These are phyloP conservation scores for Pachymerium ferrugineum DNA, from an alignment of 2,888 invertebrate genomes.

Conservation along the genomic window DNA sequence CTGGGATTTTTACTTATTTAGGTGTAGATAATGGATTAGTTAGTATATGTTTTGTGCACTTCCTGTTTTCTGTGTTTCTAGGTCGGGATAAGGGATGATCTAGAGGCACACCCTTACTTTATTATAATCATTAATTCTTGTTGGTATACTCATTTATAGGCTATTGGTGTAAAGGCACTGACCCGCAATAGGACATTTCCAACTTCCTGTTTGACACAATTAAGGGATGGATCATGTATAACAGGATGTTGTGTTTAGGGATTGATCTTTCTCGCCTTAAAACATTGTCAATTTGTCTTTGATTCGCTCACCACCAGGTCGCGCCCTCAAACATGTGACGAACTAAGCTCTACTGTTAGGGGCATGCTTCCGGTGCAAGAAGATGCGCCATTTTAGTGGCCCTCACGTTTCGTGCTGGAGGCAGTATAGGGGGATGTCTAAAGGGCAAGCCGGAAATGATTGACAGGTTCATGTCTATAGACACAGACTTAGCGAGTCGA, in stretches of 20 bases:
- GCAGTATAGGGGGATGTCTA: neutral
- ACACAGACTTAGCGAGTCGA: neutral
- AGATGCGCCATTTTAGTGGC: neutral
- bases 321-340: neutral
- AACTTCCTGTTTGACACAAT: too few relatives aligned
- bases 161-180: too few relatives aligned
- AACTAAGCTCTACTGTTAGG: neutral
- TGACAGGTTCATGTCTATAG: neutral
- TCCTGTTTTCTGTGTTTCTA: neutral
- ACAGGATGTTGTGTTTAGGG: too few relatives aligned
- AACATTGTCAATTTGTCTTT: too few relatives aligned
- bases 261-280: too few relatives aligned
- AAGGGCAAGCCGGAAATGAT: neutral
- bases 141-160: too few relatives aligned
- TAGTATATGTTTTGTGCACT: neutral
- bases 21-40: neutral
- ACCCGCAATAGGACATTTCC: too few relatives aligned
- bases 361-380: neutral
- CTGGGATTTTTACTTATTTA: neutral
- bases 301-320: neutral
- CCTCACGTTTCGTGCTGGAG: neutral
- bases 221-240: too few relatives aligned
- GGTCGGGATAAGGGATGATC: neutral
- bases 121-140: neutral
- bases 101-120: neutral